Evolutionary conservation across 2,797 vertebrate genomes (phyloP).

Genomic region (Onychomys leucogaster): DNA sequence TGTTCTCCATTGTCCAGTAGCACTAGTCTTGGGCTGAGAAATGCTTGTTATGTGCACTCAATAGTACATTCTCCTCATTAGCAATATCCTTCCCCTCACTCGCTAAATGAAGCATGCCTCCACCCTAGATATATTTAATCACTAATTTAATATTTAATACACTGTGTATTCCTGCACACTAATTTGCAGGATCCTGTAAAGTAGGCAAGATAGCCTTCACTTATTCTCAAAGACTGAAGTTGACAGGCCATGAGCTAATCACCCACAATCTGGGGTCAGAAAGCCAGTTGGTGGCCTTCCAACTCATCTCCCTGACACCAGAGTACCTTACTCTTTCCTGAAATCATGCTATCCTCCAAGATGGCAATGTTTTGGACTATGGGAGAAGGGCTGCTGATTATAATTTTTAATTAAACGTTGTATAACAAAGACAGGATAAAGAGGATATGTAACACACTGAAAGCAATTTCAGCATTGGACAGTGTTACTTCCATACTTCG

Average conservation of each 20-base stretch:
- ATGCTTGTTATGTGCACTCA: neutral
- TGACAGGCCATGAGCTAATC: neutral
- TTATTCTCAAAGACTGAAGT: neutral
- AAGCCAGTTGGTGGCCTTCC: neutral
- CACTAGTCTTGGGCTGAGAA: too few relatives aligned
- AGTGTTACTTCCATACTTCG: neutral
- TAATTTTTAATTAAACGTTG: constrained; percentile 34
- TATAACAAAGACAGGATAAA: neutral
- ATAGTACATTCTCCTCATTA: neutral
- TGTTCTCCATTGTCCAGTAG: neutral
- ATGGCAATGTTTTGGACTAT: constrained; percentile 31
- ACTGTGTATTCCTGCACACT: neutral
- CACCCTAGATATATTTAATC: neutral
- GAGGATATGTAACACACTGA: neutral
- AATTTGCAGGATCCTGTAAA: neutral
- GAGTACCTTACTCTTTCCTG: neutral
- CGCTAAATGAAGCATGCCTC: neutral
- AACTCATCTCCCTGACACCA: neutral
- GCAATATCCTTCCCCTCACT: neutral
- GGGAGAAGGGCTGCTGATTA: neutral
- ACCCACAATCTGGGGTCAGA: neutral
- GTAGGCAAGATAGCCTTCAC: neutral
- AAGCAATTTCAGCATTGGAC: neutral
- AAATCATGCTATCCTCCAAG: neutral
- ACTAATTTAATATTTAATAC: too few relatives aligned